Base-by-base conservation (phyloP, 1,140 invertebrate species). In the Grapholita molesta region DNA sequence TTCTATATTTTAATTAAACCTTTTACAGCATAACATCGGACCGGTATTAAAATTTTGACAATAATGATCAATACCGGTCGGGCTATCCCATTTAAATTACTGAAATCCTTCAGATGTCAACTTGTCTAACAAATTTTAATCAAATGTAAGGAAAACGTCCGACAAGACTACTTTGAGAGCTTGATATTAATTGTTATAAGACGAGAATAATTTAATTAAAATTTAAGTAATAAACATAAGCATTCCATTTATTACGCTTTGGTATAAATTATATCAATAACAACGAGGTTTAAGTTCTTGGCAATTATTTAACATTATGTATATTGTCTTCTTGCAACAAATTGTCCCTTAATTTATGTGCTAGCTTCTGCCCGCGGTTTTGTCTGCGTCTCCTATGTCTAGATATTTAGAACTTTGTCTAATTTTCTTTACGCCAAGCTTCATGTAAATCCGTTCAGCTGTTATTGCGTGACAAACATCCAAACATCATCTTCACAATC, bases 131-230 rank as follows among this genome's bases (percentile, higher is more conserved):
- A 25, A 61, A 61, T 15, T 61, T 61, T 61, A 61, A 61, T 61
- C 55, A 61, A 61, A 32, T 32, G 28, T 61, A 32, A 30, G n/a
- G 55, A 61, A 61, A 61, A 28, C 24, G 55, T 48, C 55, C 55
- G 12, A 15, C 55, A 30, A 61, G 28, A 25, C 55, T 61, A 61
- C 28, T 61, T 61, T 61, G 28, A 61, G 55, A 28, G 55, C 25
- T 61, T 61, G 4, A 61, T 32, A 61, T 61, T 61, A 61, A 61
- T 28, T 30, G n/a, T 30, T 61, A 28, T 61, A 61, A 61, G 55
- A 61, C 25, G 55, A 52, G 42, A 61, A 30, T 28, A 25, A 61
- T 61, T 61, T 61, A 61, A 61, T 61, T 61, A 61, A 61, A 61
- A 61, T 61, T 32, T 61, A 28, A 28, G 25, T 61, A 61, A 61